A percentile compares a stretch with the other conserved stretches of the same genome.
These are phyloP conservation scores for Arion vulgaris DNA, from an alignment of 1,140 invertebrate genomes.

Conservation along the genomic window DNA sequence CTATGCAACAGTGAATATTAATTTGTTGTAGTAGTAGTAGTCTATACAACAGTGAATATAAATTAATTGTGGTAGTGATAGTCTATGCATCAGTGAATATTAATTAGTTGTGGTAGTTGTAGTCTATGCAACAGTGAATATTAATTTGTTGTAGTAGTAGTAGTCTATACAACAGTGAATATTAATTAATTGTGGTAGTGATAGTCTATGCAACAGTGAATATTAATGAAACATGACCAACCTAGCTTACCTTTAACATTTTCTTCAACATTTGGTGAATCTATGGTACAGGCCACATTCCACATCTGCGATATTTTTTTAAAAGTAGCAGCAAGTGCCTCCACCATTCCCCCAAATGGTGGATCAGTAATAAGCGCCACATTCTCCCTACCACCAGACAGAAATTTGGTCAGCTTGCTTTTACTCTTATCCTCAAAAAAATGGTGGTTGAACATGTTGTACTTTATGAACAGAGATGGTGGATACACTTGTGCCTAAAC, in stretches of 20 bases:
- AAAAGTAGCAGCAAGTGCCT: slow-evolving; percentile 82
- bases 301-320: slow-evolving; percentile 74
- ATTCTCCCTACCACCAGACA: slow-evolving; percentile 76
- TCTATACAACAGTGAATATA: no score
- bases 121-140: no score
- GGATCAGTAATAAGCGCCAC: slow-evolving; percentile 86
- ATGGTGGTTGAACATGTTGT: slow-evolving; percentile 92
- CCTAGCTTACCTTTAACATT: slow-evolving; percentile 11
- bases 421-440: slow-evolving; percentile 80
- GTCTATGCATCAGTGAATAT: no score
- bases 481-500: slow-evolving; percentile 80
- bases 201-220: no score
- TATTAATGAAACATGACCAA: no score
- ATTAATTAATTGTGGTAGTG: no score
- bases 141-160: no score
- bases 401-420: slow-evolving; percentile 77
- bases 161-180: no score
- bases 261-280: not conserved
- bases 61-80: no score
- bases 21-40: no score
- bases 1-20: no score
- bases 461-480: slow-evolving; percentile 81
- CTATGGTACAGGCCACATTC: not conserved
- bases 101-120: no score
- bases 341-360: slow-evolving; percentile 89